Conservation (phyloP, 2,888 invertebrate genomes). For the Meta bourneti region DNA sequence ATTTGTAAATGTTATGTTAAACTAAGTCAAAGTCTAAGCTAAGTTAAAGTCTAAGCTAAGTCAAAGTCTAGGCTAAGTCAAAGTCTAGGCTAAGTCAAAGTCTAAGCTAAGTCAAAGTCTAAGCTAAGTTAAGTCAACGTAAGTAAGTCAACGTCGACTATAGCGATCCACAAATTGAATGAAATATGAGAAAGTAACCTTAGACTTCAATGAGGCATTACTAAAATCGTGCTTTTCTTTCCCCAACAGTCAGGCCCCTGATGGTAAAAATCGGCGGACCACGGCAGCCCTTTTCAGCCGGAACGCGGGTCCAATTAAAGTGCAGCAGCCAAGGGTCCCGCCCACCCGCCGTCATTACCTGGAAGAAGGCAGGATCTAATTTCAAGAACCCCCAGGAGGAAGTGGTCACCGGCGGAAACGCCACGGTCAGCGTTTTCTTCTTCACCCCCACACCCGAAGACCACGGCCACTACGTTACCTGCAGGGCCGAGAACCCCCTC, state of each 20-base stretch:
- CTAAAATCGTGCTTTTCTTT: not conserved
- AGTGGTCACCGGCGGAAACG: slow-evolving; percentile 75
- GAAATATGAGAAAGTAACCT: no score
- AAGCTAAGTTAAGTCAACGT: no score
- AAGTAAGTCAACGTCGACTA: no score
- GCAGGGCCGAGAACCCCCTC: slow-evolving; percentile 78
- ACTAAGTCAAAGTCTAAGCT: no score
- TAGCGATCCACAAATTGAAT: no score
- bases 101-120: no score
- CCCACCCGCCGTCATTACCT: slow-evolving; percentile 78
- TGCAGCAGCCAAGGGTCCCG: slow-evolving; percentile 78
- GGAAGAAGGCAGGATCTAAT: slow-evolving; percentile 78
- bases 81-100: no score
- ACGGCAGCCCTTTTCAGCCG: slow-evolving; percentile 78
- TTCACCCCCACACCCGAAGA: slow-evolving; percentile 77
- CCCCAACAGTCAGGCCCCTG: slow-evolving; percentile 77
- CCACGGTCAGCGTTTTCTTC: slow-evolving; percentile 76
- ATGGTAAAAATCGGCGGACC: slow-evolving; percentile 77
- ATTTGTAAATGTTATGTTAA: no score
- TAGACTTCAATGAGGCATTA: no score
- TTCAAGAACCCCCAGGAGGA: slow-evolving; percentile 76
- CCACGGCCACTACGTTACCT: slow-evolving; percentile 77
- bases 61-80: no score
- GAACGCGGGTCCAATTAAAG: slow-evolving; percentile 75
- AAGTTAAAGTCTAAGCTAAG: no score